Conservation (phyloP, 1,140 invertebrate genomes). For the Euura saliciscinereae region DNA sequence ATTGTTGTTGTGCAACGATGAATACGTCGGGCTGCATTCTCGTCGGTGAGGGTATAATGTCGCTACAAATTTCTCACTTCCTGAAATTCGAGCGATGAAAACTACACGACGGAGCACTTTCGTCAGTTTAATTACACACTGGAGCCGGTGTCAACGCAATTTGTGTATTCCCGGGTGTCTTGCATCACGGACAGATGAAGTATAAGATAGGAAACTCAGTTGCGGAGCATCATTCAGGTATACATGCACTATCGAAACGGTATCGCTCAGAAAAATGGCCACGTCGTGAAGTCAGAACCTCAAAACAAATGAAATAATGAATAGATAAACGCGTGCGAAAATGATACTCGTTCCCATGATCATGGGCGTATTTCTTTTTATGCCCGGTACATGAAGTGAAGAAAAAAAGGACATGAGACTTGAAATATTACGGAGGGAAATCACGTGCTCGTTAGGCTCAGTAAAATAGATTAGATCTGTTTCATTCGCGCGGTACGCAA, state of each 20-base stretch:
- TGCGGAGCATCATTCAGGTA: not conserved
- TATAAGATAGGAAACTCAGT: no score
- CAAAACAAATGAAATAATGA: not conserved
- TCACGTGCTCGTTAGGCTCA: not conserved
- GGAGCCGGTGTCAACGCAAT: not conserved
- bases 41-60: no score
- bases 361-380: not conserved
- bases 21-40: no score
- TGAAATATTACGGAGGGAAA: not conserved
- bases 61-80: no score
- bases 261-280: not conserved
- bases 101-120: not conserved
- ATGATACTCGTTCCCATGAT: conserved; percentile 1
- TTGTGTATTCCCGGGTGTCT: not conserved
- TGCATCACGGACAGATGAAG: not conserved
- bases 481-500: not conserved
- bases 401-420: not conserved
- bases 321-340: conserved; percentile 3
- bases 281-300: not conserved
- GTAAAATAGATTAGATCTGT: conserved; percentile 4
- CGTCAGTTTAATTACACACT: not conserved
- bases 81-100: no score
- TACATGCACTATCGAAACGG: not conserved
- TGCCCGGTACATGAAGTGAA: not conserved
- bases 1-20: not conserved